Percentiles rank a stretch among this genome's conserved stretches.
These are phyloP conservation scores for Camponotus vicinus DNA, from an alignment of 1,140 invertebrate species.

Conservation along the genomic window DNA sequence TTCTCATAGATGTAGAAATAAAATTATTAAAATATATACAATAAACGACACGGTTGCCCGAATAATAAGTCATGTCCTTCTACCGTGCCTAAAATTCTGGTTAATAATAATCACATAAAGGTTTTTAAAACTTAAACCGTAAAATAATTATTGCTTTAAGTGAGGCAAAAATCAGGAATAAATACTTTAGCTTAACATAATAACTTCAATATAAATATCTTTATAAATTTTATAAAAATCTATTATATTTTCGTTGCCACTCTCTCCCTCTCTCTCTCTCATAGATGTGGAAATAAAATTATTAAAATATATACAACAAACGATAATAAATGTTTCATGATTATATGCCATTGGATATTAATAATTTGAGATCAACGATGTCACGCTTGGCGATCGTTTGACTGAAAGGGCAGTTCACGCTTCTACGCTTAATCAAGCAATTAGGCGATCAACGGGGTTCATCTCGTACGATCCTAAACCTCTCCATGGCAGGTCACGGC, in stretches of 20 bases:
- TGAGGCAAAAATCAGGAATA: background rate
- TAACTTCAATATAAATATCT: background rate
- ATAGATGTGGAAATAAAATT: background rate
- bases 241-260: background rate
- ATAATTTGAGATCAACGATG: constrained; percentile 14
- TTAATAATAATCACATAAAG: background rate
- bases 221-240: background rate
- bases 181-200: background rate
- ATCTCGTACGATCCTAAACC: constrained; percentile 69
- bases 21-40: no score
- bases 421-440: constrained; percentile 19
- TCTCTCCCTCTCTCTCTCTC: no score
- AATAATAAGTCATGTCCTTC: constrained; percentile 24
- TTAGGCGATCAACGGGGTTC: background rate
- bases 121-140: background rate
- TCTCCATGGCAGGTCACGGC: constrained; percentile 79
- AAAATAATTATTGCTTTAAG: background rate
- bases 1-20: no score
- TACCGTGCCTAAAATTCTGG: background rate
- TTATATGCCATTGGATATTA: background rate
- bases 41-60: constrained; percentile 19
- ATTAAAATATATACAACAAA: background rate
- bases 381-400: background rate
- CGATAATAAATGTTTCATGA: background rate
- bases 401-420: background rate